Conservation (phyloP, 2,888 invertebrate species). For the Sepiola atlantica region DNA sequence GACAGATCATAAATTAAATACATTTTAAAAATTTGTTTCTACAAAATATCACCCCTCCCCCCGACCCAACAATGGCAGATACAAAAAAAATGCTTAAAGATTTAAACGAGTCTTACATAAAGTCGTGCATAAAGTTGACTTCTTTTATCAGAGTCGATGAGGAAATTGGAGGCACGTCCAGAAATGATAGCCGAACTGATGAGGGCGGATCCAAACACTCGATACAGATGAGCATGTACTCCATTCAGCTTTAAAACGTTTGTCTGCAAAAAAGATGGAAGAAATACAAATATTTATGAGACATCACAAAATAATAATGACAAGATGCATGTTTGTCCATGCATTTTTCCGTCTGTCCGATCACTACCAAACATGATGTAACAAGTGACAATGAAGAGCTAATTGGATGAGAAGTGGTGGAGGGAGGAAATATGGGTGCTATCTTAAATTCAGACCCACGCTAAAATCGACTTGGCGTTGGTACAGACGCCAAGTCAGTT, state of each 20-base stretch:
- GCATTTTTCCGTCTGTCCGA: too few species aligned
- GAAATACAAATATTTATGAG: not conserved
- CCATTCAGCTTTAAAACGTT: not conserved
- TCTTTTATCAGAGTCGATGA: conserved; percentile 14
- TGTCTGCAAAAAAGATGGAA: not conserved
- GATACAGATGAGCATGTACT: conserved; percentile 38
- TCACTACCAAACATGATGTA: too few species aligned
- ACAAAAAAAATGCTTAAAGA: not conserved
- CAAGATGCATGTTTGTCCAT: not conserved
- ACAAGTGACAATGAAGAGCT: too few species aligned
- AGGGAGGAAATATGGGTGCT: too few species aligned
- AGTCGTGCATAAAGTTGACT: conserved; percentile 35
- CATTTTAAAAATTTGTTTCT: too few species aligned
- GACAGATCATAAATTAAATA: too few species aligned
- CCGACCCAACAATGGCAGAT: not conserved
- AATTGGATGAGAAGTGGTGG: too few species aligned
- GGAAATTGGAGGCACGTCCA: conserved; percentile 44
- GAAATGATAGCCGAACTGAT: conserved; percentile 43
- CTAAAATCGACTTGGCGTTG: too few species aligned
- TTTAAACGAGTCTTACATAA: not conserved
- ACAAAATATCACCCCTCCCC: too few species aligned
- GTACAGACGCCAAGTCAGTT: too few species aligned
- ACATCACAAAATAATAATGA: not conserved
- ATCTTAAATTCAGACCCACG: too few species aligned
- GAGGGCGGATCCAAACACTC: conserved; percentile 37